These are phyloP conservation scores for Oligia fasciuncula DNA, from an alignment of 2,888 invertebrate species.

Conservation along the genomic window DNA sequence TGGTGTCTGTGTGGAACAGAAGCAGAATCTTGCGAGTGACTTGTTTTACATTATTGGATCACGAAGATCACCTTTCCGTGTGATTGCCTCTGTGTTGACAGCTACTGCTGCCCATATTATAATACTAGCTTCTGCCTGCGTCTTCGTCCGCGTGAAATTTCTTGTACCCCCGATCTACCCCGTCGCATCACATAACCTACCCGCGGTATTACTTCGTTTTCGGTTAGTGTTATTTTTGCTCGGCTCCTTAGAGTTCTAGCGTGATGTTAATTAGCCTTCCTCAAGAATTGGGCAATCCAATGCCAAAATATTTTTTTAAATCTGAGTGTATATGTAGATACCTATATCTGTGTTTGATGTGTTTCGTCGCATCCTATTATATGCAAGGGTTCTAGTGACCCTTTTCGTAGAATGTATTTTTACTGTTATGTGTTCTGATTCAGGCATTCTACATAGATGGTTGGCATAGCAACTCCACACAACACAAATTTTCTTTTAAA, in stretches of 20 bases:
- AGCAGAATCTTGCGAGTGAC: background rate
- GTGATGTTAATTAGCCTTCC: background rate
- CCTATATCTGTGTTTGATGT: background rate
- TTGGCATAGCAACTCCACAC: background rate
- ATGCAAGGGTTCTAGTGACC: background rate
- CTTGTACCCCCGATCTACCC: background rate
- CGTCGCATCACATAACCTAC: no score
- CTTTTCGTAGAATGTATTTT: background rate
- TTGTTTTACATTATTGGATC: background rate
- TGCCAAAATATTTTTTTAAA: no score
- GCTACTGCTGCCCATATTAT: background rate
- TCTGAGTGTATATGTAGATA: background rate
- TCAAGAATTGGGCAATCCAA: no score
- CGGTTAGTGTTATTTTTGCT: background rate
- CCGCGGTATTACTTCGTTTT: background rate
- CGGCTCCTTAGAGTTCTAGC: background rate
- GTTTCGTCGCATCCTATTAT: background rate
- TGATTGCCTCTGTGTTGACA: background rate
- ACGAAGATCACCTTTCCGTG: background rate
- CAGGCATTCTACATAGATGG: no score
- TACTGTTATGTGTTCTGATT: no score
- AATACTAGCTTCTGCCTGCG: background rate
- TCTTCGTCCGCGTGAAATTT: background rate
- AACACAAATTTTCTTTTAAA: conserved; percentile 28
- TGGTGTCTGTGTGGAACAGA: background rate